phyloP scores from a whole-genome alignment of 2,113 vertebrate genomes.

The Anarhynchus alexandrinus region DNA sequence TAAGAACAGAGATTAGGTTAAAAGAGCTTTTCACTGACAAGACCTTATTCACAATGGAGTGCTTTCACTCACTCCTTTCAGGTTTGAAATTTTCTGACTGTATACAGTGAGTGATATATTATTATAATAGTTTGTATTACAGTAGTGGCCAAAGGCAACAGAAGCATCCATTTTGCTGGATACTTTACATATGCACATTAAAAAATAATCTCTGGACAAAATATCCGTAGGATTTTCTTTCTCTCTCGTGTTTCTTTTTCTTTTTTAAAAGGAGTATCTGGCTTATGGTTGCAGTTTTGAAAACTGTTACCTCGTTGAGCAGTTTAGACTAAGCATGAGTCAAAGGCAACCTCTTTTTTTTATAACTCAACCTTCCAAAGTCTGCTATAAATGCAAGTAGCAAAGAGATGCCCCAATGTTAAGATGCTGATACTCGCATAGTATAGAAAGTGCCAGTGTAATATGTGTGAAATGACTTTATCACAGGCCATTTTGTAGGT shows the following conservation, averaged over 20 bases:
- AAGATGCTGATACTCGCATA: constrained; percentile 44
- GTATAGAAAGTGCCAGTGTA: constrained; percentile 62
- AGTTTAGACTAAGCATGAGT: constrained; percentile 10
- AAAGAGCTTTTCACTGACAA: background rate
- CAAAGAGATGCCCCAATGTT: constrained; percentile 60
- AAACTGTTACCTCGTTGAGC: constrained; percentile 23
- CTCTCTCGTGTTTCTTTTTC: background rate
- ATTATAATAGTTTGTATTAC: background rate
- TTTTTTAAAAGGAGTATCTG: background rate
- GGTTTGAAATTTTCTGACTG: background rate
- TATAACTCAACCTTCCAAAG: constrained; percentile 61
- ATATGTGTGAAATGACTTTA: constrained; percentile 56
- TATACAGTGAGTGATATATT: background rate
- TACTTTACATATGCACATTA: background rate
- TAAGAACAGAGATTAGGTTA: background rate
- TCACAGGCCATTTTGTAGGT: constrained; percentile 58
- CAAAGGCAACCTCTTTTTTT: constrained; percentile 53
- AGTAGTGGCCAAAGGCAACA: background rate
- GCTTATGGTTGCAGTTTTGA: constrained; percentile 36
- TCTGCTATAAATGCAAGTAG: constrained; percentile 66
- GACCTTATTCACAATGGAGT: background rate
- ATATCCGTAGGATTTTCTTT: background rate
- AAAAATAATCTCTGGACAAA: background rate
- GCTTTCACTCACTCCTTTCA: background rate
- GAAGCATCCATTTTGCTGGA: background rate